These are phyloP conservation scores for Himalopsyche anomala DNA, from an alignment of 2,888 invertebrate genomes.

Conservation along the genomic window DNA sequence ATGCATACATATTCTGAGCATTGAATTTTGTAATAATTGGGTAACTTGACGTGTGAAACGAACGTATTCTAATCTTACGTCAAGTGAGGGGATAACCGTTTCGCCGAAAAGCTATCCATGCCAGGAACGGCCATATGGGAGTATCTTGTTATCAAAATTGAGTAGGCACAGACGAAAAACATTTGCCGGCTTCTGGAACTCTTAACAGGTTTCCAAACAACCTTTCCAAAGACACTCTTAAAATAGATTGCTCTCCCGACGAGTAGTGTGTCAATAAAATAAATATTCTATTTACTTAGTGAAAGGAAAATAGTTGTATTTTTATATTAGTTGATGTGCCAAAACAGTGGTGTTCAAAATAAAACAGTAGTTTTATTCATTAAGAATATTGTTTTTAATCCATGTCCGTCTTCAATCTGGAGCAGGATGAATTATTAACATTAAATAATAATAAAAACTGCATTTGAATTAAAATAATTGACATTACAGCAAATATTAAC, in stretches of 20 bases:
- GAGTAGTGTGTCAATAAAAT: constrained; percentile 37
- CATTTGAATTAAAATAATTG: too few species aligned
- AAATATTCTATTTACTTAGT: constrained; percentile 39
- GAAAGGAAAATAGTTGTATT: constrained; percentile 38
- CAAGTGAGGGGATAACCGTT: constrained; percentile 16
- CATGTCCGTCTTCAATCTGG: too few species aligned
- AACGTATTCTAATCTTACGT: not conserved
- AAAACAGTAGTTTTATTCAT: too few species aligned
- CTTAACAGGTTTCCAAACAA: constrained; percentile 40
- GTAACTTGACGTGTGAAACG: not conserved
- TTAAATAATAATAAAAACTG: too few species aligned
- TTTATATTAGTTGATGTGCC: constrained; percentile 31
- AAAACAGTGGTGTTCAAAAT: not conserved
- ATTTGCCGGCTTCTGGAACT: constrained; percentile 16
- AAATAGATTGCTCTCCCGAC: constrained; percentile 42
- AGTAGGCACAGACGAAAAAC: constrained; percentile 22
- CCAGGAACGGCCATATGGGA: constrained; percentile 5
- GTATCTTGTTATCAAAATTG: constrained; percentile 6
- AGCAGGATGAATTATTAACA: too few species aligned
- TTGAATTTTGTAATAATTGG: not conserved
- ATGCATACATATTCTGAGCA: too few species aligned
- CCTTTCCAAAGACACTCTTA: constrained; percentile 29
- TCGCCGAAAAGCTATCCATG: not conserved
- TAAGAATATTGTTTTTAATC: too few species aligned
- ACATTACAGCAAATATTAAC: too few species aligned